These are phyloP conservation scores for Penaeus chinensis DNA, from an alignment of 1,140 invertebrate species.

Conservation along the genomic window DNA sequence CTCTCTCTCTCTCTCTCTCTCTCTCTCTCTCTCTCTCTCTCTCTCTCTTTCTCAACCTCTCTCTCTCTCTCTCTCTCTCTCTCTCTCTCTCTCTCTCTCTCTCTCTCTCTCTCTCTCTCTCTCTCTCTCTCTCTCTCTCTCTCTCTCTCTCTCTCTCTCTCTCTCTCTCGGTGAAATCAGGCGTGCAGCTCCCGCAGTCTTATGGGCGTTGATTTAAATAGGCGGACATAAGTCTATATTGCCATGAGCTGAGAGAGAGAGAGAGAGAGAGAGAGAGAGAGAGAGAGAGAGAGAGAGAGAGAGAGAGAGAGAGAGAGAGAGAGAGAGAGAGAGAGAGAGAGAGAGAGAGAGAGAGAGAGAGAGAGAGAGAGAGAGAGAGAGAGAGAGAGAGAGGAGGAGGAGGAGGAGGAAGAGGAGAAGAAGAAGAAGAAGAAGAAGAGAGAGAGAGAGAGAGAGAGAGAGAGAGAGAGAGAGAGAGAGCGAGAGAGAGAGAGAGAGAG, in stretches of 20 bases:
- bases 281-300: neutral
- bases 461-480: constrained; percentile 7
- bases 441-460: neutral
- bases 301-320: neutral
- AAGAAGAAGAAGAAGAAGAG: neutral
- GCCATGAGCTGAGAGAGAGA: neutral
- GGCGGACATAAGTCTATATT: neutral
- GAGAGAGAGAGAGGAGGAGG: neutral
- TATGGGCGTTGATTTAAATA: too few relatives aligned
- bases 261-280: neutral
- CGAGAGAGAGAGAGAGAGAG: neutral
- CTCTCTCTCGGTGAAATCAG: too few relatives aligned
- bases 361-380: neutral
- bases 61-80: too few relatives aligned
- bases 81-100: too few relatives aligned
- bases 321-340: neutral
- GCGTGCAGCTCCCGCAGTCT: too few relatives aligned
- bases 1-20: too few relatives aligned
- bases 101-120: too few relatives aligned
- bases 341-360: neutral
- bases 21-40: too few relatives aligned
- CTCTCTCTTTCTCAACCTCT: too few relatives aligned
- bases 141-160: too few relatives aligned
- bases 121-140: too few relatives aligned
- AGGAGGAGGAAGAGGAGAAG: too few relatives aligned